Percentiles rank a stretch among this genome's conserved stretches.
Conservation (phyloP, 2,888 invertebrate species). For the Brachyptera putata region DNA sequence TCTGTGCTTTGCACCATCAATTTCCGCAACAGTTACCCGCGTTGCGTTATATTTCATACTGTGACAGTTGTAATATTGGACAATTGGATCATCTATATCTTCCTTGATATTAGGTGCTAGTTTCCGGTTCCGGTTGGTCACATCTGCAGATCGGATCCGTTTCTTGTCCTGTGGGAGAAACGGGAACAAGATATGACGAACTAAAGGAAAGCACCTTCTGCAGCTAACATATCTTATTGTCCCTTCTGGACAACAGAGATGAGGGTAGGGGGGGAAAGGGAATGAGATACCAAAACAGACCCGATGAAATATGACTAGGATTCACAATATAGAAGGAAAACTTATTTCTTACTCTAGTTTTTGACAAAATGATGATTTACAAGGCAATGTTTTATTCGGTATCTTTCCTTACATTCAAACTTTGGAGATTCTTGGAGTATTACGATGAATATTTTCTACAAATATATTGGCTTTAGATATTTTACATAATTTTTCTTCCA, state of each 20-base stretch:
- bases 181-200: neutral
- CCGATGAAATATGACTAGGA: constrained; percentile 6
- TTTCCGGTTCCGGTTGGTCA: neutral
- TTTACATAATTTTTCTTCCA: too few species aligned
- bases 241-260: too few species aligned
- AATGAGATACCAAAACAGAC: too few species aligned
- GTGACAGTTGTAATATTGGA: constrained; percentile 32
- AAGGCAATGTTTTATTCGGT: too few species aligned
- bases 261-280: neutral
- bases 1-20: too few species aligned
- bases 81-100: constrained; percentile 25
- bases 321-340: neutral
- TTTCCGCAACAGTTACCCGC: too few species aligned
- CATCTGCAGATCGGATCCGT: constrained; percentile 9
- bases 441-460: too few species aligned
- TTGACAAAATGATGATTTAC: constrained; percentile 11
- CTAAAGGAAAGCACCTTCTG: neutral
- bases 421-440: too few species aligned
- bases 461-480: too few species aligned
- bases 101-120: constrained; percentile 31
- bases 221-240: neutral
- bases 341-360: constrained; percentile 3
- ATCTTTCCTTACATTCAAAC: too few species aligned
- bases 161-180: neutral
- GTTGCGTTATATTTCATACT: constrained; percentile 29